These are phyloP conservation scores for Eucidaris tribuloides DNA, from an alignment of 35 echinoderm and acorn worm genomes.

Conservation along the genomic window DNA sequence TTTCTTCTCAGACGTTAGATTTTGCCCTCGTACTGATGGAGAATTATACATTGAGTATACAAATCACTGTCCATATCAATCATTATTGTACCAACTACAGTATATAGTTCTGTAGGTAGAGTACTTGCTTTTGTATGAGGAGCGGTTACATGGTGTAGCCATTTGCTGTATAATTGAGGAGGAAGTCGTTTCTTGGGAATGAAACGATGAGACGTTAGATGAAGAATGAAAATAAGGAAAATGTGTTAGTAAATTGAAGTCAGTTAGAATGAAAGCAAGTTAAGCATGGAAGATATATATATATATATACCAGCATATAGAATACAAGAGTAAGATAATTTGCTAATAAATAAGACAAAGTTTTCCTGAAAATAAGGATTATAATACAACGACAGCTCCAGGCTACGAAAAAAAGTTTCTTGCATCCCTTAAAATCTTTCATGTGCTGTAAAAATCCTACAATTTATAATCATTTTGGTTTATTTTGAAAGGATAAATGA, in stretches of 20 bases:
- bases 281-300: background rate
- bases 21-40: background rate
- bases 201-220: too few relatives aligned
- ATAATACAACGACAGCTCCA: too few relatives aligned
- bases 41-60: background rate
- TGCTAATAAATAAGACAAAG: background rate
- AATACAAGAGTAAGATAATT: background rate
- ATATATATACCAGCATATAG: background rate
- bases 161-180: conserved; percentile 4
- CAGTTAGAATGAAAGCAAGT: background rate
- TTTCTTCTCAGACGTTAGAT: background rate
- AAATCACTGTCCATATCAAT: background rate
- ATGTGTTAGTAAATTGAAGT: background rate
- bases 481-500: too few relatives aligned
- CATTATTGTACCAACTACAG: background rate
- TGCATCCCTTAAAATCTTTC: too few relatives aligned
- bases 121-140: background rate
- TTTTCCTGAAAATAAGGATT: background rate
- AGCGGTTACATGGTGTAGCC: background rate
- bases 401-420: too few relatives aligned
- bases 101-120: background rate
- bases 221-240: too few relatives aligned
- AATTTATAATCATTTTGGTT: too few relatives aligned
- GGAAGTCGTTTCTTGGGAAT: conserved; percentile 35
- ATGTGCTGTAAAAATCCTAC: too few relatives aligned